Conservation (phyloP, 2,113 vertebrate genomes). For the Sapayoa aenigma region DNA sequence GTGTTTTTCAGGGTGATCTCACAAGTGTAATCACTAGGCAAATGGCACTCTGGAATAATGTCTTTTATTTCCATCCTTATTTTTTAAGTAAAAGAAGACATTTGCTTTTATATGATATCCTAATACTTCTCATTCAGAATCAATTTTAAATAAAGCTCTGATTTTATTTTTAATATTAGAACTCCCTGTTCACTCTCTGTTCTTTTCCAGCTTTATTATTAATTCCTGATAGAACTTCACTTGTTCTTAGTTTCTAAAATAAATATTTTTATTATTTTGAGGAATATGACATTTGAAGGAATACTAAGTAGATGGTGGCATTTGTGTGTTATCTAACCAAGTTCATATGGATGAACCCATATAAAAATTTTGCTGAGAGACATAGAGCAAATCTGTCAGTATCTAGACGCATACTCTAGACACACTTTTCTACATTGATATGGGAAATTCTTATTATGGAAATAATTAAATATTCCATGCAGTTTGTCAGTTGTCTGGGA, state of each 20-base stretch:
- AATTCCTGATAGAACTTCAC: background rate
- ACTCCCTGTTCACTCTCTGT: background rate
- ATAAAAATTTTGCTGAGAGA: background rate
- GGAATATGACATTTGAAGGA: background rate
- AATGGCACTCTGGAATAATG: background rate
- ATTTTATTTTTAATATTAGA: constrained; percentile 16
- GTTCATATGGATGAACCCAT: background rate
- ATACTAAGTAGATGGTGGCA: background rate
- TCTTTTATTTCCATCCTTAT: background rate
- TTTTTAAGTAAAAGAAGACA: background rate
- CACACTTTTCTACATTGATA: background rate
- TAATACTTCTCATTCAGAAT: background rate
- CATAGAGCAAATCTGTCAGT: background rate
- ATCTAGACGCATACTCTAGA: background rate
- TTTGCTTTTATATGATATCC: background rate
- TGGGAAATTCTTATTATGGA: background rate
- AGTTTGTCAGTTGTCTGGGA: background rate
- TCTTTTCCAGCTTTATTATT: background rate
- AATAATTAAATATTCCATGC: background rate
- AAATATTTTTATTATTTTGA: background rate
- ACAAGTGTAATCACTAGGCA: constrained; percentile 3
- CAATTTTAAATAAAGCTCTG: background rate
- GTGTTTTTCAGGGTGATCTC: constrained; percentile 18
- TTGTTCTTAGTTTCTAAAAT: background rate
- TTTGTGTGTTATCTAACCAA: background rate